Base-by-base conservation (phyloP, 1,140 invertebrate species). In the Radopholus similis region DNA sequence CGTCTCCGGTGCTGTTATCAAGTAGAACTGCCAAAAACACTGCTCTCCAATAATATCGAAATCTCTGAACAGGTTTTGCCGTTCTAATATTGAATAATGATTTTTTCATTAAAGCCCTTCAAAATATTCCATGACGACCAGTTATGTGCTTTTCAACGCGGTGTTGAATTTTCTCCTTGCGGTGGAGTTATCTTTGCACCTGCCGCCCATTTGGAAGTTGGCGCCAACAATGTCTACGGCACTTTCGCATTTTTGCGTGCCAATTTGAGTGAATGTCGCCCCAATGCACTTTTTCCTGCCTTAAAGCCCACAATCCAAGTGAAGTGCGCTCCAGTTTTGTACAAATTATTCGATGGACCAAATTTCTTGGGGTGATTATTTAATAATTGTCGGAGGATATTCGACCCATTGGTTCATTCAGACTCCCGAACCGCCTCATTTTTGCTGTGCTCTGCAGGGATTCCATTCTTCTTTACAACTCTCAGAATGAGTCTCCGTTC, bases 61-160 rank as follows among this genome's bases (percentile, higher is more conserved):
- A 62, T 62, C 21, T 35, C 38, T 35, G 47, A 42, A 58, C 35
- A 68, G 30, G 47, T 34, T 59, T 32, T 34, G 32, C 47, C 42
- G 13, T 49, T 4, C 15, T 30, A 23, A 26, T 53, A 32, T 21
- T 62, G 26, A 21, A 21, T 47, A 59, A 9, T 44, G n/a, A 42
- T 49, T 26, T 47, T 26, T 40, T 4, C 18, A 15, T 76, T 66
- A 54, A 26, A 76, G 74, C n/a, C n/a, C 21, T 76, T 73, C 34
- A 76, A 76, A 66, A 32, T 76, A 26, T 76, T 77, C 42, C 71
- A 75, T 54, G 76, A 76, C 23, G 49, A 71, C 23, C 74, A 76
- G 40, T 30, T 77, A 5, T 34, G 47, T 26, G 28, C 75, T 11
- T 77, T 76, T 28, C 38, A 63, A 34, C 51, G 74, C 9, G 53